Percentiles rank a stretch among this genome's conserved stretches.
Conservation (phyloP, 2,888 invertebrate genomes). For the Cephus runcator region DNA sequence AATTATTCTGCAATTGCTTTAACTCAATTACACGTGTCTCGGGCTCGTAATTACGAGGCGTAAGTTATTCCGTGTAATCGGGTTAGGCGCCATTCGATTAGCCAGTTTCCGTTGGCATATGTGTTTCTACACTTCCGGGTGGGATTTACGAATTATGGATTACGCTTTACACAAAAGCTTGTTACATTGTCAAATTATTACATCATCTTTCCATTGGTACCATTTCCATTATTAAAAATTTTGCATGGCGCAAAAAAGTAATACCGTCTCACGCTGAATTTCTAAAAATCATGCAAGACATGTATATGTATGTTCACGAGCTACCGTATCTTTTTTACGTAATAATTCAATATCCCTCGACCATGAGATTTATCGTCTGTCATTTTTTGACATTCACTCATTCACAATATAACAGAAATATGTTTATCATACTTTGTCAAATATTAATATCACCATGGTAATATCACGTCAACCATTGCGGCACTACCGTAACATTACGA, state of each 20-base stretch:
- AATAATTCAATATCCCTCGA: not conserved
- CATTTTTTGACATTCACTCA: not conserved
- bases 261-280: not conserved
- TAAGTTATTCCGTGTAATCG: not conserved
- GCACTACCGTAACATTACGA: no score
- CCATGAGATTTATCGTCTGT: not conserved
- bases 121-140: not conserved
- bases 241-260: not conserved
- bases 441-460: not conserved
- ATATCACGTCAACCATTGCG: no score
- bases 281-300: not conserved
- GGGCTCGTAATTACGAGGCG: not conserved
- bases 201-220: not conserved
- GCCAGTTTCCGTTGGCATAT: not conserved
- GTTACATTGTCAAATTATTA: not conserved
- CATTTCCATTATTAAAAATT: not conserved
- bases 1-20: not conserved
- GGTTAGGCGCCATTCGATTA: not conserved
- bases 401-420: not conserved
- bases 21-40: not conserved
- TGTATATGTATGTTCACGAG: not conserved
- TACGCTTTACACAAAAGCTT: not conserved
- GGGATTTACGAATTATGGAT: not conserved
- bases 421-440: not conserved
- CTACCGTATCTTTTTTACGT: not conserved